These are phyloP conservation scores for Eulemur macaco DNA, from an alignment of 2,113 vertebrate species.

Conservation along the genomic window DNA sequence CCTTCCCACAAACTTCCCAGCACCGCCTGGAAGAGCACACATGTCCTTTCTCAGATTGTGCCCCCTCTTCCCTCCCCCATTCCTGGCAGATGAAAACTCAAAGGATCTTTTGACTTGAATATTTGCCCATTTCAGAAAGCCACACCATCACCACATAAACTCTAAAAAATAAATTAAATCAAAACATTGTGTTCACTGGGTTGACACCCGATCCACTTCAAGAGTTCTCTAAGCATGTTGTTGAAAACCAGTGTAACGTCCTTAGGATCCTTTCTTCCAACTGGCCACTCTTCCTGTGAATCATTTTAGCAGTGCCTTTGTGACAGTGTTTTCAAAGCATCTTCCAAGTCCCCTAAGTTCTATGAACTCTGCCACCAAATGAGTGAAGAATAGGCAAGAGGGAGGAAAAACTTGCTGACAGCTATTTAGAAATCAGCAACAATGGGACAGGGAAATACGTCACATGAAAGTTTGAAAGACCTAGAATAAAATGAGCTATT, in stretches of 20 bases:
- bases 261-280: slow-evolving; percentile 39
- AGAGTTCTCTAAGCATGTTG: slow-evolving; percentile 63
- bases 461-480: slow-evolving; percentile 15
- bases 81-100: slow-evolving; percentile 52
- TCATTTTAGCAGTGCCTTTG: slow-evolving; percentile 28
- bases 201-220: slow-evolving; percentile 45
- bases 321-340: slow-evolving; percentile 46
- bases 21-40: not conserved
- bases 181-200: slow-evolving; percentile 43
- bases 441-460: slow-evolving; percentile 63
- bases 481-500: slow-evolving; percentile 36
- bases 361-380: slow-evolving; percentile 52
- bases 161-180: slow-evolving; percentile 58
- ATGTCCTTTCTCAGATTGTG: slow-evolving; percentile 44
- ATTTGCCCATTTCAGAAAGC: slow-evolving; percentile 70
- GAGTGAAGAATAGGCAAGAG: slow-evolving; percentile 39
- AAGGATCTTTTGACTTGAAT: slow-evolving; percentile 62
- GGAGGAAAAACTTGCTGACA: slow-evolving; percentile 47
- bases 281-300: slow-evolving; percentile 53
- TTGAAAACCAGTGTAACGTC: slow-evolving; percentile 43
- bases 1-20: slow-evolving; percentile 58
- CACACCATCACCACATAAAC: slow-evolving; percentile 70
- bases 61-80: not conserved
- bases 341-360: slow-evolving; percentile 45
- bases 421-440: slow-evolving; percentile 63